phyloP scores from a whole-genome alignment of 2,113 vertebrate species.

The Solenodon paradoxus region DNA sequence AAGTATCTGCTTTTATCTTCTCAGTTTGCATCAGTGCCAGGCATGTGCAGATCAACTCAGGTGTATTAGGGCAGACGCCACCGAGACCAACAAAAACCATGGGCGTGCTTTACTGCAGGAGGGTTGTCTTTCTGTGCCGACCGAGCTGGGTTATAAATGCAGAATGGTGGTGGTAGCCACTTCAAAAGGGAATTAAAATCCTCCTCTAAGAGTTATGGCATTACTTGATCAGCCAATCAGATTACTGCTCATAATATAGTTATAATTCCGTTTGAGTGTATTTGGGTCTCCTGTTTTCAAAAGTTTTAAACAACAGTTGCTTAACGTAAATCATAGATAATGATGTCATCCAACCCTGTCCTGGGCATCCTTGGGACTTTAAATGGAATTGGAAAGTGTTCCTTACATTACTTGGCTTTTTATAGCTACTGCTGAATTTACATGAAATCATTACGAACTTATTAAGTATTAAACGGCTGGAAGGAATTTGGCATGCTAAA shows the following conservation, averaged over 20 bases:
- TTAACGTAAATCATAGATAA: constrained; percentile 51
- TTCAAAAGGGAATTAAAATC: neutral
- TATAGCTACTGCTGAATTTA: constrained; percentile 60
- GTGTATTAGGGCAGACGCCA: neutral
- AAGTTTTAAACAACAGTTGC: neutral
- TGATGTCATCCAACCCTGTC: constrained; percentile 48
- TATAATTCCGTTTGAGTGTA: constrained; percentile 46
- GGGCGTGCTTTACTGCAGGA: no score
- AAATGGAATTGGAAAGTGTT: constrained; percentile 60
- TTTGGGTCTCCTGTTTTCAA: neutral
- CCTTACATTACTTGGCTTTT: constrained; percentile 60
- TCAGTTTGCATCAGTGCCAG: neutral
- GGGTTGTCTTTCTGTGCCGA: neutral
- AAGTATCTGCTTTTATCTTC: neutral
- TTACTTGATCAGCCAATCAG: constrained; percentile 41
- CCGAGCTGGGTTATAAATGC: neutral
- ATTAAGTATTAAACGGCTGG: constrained; percentile 64
- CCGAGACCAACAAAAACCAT: neutral
- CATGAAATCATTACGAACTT: constrained; percentile 69
- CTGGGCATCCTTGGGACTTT: constrained; percentile 43
- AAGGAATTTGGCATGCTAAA: constrained; percentile 12
- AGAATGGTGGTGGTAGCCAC: neutral
- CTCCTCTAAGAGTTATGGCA: neutral
- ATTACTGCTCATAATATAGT: constrained; percentile 19
- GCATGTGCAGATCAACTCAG: neutral